Evolutionary conservation across 2,888 invertebrate genomes (phyloP), one percentile per base, ranked within the genome.

Genomic region (Dicranocentrus wangi): DNA sequence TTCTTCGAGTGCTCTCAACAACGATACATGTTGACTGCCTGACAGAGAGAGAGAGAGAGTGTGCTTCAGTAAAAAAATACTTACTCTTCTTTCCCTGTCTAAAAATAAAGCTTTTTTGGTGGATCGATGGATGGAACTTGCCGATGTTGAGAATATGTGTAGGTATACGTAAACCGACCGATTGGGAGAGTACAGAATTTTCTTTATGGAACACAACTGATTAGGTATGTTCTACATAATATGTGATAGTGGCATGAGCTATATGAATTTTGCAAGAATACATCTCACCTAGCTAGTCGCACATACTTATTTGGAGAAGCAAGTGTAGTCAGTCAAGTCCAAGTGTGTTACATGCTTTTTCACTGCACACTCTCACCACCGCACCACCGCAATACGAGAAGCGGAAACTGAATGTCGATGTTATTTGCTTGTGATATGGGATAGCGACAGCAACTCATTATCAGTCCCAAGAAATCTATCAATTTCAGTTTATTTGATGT

Each of bases 71-170:
- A 58, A 58, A 58, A 53, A 21, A 17, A 27, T 17, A n/a, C n/a
- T n/a, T 32, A 3, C 32, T 32, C 32, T 32, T 32, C 32, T 60
- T 47, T 61, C 51, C 61, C 51, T 23, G 25, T 78, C 78, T 78
- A 78, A 70, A 78, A 78, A 78, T 78, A 78, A 70, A 53, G 7
- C 65, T 32, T 32, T n/a, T n/a, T n/a, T 69, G 13, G 42, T 42
- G 63, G 78, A 78, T 78, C 70, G 78, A 78, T 78, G 53, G 70
- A 69, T 75, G 65, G 65, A 75, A 63, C 32, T 28, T 60, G 42
- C 61, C 60, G 25, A 10, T 7, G 32, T 32, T 32, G 3, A 32
- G 32, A 32, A 32, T 32, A 10, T 32, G 10, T 10, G 10, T 10
- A 10, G 10, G 32, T 32, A n/a, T n/a, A n/a, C 32, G 32, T 32